A percentile compares a stretch with the other conserved stretches of the same genome.
Evolutionary conservation across 2,888 invertebrate species (phyloP).

Genomic region (Xestia c-nigrum): DNA sequence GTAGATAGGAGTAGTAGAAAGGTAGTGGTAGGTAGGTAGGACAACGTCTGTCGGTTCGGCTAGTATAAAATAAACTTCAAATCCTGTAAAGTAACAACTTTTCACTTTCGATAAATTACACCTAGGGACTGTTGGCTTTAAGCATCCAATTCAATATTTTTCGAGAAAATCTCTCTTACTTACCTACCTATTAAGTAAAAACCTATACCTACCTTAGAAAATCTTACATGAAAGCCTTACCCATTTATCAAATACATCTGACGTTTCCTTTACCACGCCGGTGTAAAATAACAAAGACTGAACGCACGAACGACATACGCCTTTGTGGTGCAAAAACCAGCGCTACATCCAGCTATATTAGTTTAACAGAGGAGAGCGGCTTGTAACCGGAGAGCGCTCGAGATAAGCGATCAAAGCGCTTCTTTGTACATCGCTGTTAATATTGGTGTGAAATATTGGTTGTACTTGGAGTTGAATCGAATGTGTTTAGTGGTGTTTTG

Average conservation of each 20-base stretch:
- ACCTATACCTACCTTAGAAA: constrained; percentile 25
- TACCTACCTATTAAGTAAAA: constrained; percentile 44
- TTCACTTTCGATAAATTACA: background rate
- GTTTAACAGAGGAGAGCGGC: constrained; percentile 58
- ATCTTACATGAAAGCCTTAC: constrained; percentile 25
- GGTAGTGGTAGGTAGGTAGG: too few relatives aligned
- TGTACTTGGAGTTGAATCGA: constrained; percentile 17
- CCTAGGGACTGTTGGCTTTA: background rate
- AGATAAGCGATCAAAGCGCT: constrained; percentile 65
- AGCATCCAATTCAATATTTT: constrained; percentile 8
- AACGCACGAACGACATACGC: constrained; percentile 52
- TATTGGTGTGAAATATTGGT: constrained; percentile 57
- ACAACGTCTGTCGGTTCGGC: too few relatives aligned
- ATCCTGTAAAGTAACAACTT: background rate
- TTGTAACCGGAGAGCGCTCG: constrained; percentile 58
- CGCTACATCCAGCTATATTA: constrained; percentile 64
- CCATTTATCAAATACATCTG: constrained; percentile 56
- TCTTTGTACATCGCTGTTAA: constrained; percentile 55
- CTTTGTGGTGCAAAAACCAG: constrained; percentile 57
- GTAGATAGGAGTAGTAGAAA: too few relatives aligned
- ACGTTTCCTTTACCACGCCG: constrained; percentile 48
- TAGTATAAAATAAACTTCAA: background rate
- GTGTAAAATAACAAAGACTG: constrained; percentile 63
- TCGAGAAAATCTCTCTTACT: constrained; percentile 30
- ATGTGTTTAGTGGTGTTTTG: constrained; percentile 9